phyloP scores from a whole-genome alignment of 2,888 invertebrate genomes.

The Gnatocerus cornutus region DNA sequence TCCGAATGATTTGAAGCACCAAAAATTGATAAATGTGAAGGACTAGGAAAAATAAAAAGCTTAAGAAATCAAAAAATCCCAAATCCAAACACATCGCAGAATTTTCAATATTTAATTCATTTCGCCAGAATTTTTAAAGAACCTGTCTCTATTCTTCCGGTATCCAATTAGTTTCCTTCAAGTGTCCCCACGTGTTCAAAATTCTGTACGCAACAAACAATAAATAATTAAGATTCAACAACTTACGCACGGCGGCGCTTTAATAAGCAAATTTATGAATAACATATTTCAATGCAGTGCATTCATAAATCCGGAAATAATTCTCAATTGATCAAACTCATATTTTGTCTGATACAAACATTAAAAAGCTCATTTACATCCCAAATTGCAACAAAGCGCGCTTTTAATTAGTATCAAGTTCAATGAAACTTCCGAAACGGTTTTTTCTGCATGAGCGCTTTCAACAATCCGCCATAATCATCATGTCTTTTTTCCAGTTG shows the following conservation, averaged over 20 bases:
- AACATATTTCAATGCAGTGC: slow-evolving; percentile 7
- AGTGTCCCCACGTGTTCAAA: background rate
- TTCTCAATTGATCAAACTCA: background rate
- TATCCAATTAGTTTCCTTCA: no score
- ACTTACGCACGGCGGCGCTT: background rate
- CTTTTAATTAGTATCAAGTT: slow-evolving; percentile 29
- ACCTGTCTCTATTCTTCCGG: no score
- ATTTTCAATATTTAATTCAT: no score
- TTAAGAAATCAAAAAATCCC: no score
- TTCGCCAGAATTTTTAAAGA: no score
- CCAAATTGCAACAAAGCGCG: background rate
- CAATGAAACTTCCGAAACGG: slow-evolving; percentile 27
- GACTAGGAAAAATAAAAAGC: no score
- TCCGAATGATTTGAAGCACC: no score
- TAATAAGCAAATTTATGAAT: slow-evolving; percentile 5
- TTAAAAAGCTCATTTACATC: slow-evolving; percentile 5
- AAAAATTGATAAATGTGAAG: no score
- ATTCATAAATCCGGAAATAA: background rate
- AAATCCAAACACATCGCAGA: no score
- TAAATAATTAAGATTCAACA: slow-evolving; percentile 11
- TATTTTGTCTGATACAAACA: background rate
- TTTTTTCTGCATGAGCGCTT: slow-evolving; percentile 29
- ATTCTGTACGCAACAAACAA: background rate
- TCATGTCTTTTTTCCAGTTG: slow-evolving; percentile 27
- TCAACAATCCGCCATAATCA: slow-evolving; percentile 14